Evolutionary conservation across 2,888 invertebrate genomes (phyloP), one percentile per base, ranked within the genome.

Genomic region (Hyposoter didymator): DNA sequence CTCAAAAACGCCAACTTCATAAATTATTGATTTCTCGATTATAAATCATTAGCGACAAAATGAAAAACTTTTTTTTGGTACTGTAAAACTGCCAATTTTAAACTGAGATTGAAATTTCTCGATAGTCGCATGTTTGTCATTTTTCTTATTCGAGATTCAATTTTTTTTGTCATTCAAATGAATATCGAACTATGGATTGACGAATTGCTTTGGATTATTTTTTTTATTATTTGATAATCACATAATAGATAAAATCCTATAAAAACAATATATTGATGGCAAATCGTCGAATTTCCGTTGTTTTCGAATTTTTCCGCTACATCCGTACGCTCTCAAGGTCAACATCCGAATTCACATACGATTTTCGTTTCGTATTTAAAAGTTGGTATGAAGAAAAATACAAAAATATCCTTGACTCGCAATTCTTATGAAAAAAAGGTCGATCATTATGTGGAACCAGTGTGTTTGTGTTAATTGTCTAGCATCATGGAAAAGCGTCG

Each of bases 31-130:
- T 6, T 28, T 17, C 17, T 45, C n/a, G 17, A 12, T 8, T 47
- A 32, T 45, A 17, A 45, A 47, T 28, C 8, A 47, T 39, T 69
- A n/a, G 17, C 5, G 1, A 3, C 10, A 28, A 28, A 47, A 28
- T 7, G 17, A 22, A 17, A 47, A 69, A 28, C n/a, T 19, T 19
- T 35, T 55, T 73, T 73, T 55, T 52, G 3, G 28, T 39, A 55
- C 73, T 59, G 35, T 73, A 45, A n/a, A 64, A 76, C 73, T 81
- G 14, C 47, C 72, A 55, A 87, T 74, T 87, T 88, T 39, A 66
- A 52, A 10, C 10, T 0, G 10, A 7, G 43, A 17, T 47, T 6
- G n/a, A 47, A 5, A 47, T 10, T n/a, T 14, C 22, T 28, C 35
- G 59, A 12, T 45, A 5, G 45, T 47, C 75, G 43, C 12, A 0